Evolutionary conservation across 2,113 vertebrate genomes (phyloP).

Genomic region (Bubo scandiacus): DNA sequence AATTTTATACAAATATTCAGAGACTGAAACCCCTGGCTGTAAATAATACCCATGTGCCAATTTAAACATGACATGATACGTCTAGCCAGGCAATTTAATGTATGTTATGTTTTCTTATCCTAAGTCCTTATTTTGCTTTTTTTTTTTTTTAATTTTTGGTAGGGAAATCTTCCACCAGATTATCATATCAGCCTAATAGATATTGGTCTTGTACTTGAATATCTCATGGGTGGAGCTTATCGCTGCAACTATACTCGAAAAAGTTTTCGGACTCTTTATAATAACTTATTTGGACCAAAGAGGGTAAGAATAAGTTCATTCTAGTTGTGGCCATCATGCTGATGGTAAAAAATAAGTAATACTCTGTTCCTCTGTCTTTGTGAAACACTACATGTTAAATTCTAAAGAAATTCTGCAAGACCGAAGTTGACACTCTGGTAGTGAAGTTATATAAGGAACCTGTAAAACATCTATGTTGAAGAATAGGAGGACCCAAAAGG

Average conservation of each 20-base stretch:
- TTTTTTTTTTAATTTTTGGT: neutral
- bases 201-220: slow-evolving; percentile 94
- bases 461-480: neutral
- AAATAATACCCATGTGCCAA: neutral
- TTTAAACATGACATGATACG: neutral
- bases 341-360: neutral
- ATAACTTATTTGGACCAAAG: slow-evolving; percentile 95
- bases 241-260: slow-evolving; percentile 96
- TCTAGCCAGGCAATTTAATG: neutral
- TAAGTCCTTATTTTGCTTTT: neutral
- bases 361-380: neutral
- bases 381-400: neutral
- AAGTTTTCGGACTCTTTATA: slow-evolving; percentile 94
- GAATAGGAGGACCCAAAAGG: neutral
- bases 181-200: slow-evolving; percentile 98
- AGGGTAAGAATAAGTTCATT: slow-evolving; percentile 78
- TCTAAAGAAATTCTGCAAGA: neutral
- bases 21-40: neutral
- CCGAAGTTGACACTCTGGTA: neutral
- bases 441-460: neutral
- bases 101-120: neutral
- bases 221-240: slow-evolving; percentile 98
- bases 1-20: neutral
- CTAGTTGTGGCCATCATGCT: neutral
- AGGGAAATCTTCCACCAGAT: slow-evolving; percentile 97